Percentiles rank a stretch among this genome's conserved stretches.
These are phyloP conservation scores for Neogale vison DNA, from an alignment of 2,113 vertebrate genomes.

Conservation along the genomic window DNA sequence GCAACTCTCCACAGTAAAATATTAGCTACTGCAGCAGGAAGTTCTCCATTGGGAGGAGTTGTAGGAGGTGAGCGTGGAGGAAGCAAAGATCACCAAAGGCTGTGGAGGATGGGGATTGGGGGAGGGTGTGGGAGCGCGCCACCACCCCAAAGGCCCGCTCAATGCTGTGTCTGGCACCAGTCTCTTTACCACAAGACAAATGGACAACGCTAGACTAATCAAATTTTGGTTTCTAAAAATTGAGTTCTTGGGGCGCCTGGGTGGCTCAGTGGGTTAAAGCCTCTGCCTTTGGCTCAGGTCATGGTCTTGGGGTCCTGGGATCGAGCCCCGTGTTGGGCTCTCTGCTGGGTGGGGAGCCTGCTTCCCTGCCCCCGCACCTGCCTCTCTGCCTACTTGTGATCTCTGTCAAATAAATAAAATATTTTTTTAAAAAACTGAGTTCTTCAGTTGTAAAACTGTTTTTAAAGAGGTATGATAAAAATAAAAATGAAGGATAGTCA, in stretches of 20 bases:
- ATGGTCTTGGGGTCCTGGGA: no score
- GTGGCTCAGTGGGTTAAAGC: no score
- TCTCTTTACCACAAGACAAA: neutral
- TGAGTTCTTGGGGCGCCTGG: neutral
- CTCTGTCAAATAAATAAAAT: no score
- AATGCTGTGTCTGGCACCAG: neutral
- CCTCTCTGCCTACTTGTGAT: no score
- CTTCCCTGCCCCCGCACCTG: accelerated
- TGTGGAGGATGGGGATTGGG: neutral
- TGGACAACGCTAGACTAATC: neutral
- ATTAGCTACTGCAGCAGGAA: neutral
- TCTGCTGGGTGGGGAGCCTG: no score
- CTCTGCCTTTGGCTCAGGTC: no score
- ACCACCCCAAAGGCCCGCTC: neutral
- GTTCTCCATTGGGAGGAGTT: neutral
- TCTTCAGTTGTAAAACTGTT: neutral
- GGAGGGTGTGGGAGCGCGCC: neutral
- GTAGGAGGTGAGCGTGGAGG: neutral
- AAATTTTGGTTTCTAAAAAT: neutral
- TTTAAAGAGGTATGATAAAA: neutral
- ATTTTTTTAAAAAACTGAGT: neutral
- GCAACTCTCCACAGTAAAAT: neutral
- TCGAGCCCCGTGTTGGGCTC: no score
- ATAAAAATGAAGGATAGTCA: neutral
- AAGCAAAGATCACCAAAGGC: neutral